A percentile compares a stretch with the other conserved stretches of the same genome.
These are phyloP conservation scores for Amphipoea oculea DNA, from an alignment of 2,888 invertebrate species.

Conservation along the genomic window DNA sequence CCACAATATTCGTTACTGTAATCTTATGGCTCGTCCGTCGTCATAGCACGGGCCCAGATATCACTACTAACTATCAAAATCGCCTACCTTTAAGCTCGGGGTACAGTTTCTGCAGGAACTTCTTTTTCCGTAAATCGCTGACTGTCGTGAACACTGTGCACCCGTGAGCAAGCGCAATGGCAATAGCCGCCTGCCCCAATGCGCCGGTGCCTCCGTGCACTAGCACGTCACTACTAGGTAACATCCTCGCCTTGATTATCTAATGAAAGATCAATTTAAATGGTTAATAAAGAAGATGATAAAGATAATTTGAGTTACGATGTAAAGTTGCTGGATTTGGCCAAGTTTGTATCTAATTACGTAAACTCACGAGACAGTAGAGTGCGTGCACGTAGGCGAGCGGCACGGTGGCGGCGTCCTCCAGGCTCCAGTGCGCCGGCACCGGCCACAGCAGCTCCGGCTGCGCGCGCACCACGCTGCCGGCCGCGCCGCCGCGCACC, in stretches of 20 bases:
- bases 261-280: slow-evolving; percentile 4
- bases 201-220: slow-evolving; percentile 59
- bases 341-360: too few relatives aligned
- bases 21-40: too few relatives aligned
- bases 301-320: too few relatives aligned
- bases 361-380: slow-evolving; percentile 69
- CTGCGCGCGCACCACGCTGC: slow-evolving; percentile 80
- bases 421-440: slow-evolving; percentile 92
- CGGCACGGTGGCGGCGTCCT: slow-evolving; percentile 94
- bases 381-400: slow-evolving; percentile 90
- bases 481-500: slow-evolving; percentile 87
- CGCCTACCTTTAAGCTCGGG: slow-evolving; percentile 71
- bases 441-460: slow-evolving; percentile 91
- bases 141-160: slow-evolving; percentile 75
- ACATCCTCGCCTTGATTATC: slow-evolving; percentile 22
- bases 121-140: slow-evolving; percentile 69
- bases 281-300: background rate
- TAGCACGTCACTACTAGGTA: slow-evolving; percentile 18
- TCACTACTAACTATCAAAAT: background rate
- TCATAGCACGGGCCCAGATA: background rate
- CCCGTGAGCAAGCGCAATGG: slow-evolving; percentile 64
- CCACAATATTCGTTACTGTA: background rate
- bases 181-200: slow-evolving; percentile 71
- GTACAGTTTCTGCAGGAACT: slow-evolving; percentile 69
- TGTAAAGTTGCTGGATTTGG: too few relatives aligned